Conservation (phyloP, 2,888 invertebrate species). For the Mongoloraphidia duomilia region DNA sequence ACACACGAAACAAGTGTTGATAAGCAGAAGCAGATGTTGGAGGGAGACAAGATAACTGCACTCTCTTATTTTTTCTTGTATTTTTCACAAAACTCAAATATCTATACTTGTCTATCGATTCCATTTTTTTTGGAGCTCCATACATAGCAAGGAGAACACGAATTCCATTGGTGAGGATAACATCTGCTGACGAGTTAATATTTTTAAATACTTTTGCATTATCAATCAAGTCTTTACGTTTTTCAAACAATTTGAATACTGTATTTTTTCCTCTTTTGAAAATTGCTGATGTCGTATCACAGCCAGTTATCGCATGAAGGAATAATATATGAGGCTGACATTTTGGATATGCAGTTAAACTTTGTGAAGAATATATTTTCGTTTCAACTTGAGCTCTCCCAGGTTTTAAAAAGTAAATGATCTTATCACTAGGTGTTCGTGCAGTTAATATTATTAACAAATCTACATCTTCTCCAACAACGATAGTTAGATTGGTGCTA, state of each 20-base stretch:
- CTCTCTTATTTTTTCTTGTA: too few relatives aligned
- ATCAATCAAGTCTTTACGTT: constrained; percentile 8
- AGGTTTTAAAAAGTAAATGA: too few relatives aligned
- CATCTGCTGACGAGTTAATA: constrained; percentile 14
- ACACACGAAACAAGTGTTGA: too few relatives aligned
- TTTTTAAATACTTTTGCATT: constrained; percentile 13
- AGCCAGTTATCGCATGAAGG: too few relatives aligned
- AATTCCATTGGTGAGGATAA: constrained; percentile 17
- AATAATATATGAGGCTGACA: constrained; percentile 12
- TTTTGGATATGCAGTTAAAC: constrained; percentile 13
- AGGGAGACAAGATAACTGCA: too few relatives aligned
- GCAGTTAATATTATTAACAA: too few relatives aligned
- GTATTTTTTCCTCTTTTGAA: too few relatives aligned
- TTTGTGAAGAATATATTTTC: constrained; percentile 17
- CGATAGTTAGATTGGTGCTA: constrained; percentile 12
- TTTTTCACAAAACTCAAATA: too few relatives aligned
- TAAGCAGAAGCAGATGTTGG: too few relatives aligned
- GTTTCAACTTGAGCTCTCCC: constrained; percentile 16
- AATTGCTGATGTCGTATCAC: too few relatives aligned
- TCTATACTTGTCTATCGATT: too few relatives aligned
- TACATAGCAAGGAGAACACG: constrained; percentile 18
- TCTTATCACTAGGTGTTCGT: constrained; percentile 14
- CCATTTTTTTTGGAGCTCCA: constrained; percentile 18
- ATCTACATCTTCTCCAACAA: constrained; percentile 18
- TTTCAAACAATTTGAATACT: constrained; percentile 11